Evolutionary conservation across 2,888 invertebrate species (phyloP).

Genomic region (Synanthedon tipuliformis): DNA sequence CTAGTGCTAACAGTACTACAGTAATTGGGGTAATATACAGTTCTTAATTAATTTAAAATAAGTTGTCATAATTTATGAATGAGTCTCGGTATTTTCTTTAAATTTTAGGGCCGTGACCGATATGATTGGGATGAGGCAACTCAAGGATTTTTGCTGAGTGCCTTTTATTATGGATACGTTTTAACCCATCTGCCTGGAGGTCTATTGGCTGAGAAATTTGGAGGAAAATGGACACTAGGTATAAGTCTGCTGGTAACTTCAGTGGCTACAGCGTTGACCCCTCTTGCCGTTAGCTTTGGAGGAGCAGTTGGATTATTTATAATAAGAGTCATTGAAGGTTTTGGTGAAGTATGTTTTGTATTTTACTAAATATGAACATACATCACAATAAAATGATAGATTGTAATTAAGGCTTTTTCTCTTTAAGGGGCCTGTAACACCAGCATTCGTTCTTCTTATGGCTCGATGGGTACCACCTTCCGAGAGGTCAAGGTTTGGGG

Average conservation of each 20-base stretch:
- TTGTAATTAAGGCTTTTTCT: not conserved
- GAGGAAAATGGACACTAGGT: slow-evolving; percentile 86
- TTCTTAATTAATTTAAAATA: not conserved
- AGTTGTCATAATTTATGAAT: not conserved
- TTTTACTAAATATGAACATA: not conserved
- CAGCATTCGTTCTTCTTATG: slow-evolving; percentile 71
- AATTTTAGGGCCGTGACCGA: slow-evolving; percentile 34
- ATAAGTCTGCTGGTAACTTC: slow-evolving; percentile 83
- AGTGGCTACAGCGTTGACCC: slow-evolving; percentile 81
- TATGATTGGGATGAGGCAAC: slow-evolving; percentile 77
- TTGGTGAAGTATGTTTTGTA: slow-evolving; percentile 72
- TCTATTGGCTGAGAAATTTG: slow-evolving; percentile 81
- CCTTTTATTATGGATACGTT: slow-evolving; percentile 88
- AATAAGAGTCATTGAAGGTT: slow-evolving; percentile 60
- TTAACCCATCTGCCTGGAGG: slow-evolving; percentile 87
- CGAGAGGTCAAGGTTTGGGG: slow-evolving; percentile 69
- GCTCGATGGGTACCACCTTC: slow-evolving; percentile 72
- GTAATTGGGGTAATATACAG: slow-evolving; percentile 16
- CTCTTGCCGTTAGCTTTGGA: slow-evolving; percentile 72
- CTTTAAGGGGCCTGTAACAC: slow-evolving; percentile 68
- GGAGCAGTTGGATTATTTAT: slow-evolving; percentile 68
- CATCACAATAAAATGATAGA: not conserved
- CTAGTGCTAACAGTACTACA: slow-evolving; percentile 12
- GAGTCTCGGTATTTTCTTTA: not conserved
- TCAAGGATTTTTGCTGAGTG: slow-evolving; percentile 81